A percentile compares a stretch with the other conserved stretches of the same genome.
Evolutionary conservation across 2,113 vertebrate genomes (phyloP).

Genomic region (Pedionomus torquatus): DNA sequence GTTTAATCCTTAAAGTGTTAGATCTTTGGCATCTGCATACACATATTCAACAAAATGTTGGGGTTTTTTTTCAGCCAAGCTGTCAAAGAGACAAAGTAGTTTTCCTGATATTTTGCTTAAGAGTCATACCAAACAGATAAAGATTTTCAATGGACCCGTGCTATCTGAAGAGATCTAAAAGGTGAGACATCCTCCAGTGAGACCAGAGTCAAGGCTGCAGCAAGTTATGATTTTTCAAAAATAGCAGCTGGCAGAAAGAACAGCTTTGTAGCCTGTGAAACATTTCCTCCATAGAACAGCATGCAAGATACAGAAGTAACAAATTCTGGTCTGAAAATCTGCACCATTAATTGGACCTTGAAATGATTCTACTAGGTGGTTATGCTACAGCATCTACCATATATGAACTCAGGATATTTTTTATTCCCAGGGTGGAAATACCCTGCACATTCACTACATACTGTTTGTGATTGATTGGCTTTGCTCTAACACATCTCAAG

Average conservation of each 20-base stretch:
- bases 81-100: not conserved
- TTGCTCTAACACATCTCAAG: not conserved
- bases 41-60: not conserved
- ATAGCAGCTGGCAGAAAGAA: not conserved
- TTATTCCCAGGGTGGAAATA: not conserved
- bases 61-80: not conserved
- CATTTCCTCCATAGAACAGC: not conserved
- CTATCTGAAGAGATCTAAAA: not conserved
- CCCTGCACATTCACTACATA: not conserved
- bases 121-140: not conserved
- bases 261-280: not conserved
- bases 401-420: not conserved
- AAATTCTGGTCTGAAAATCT: not conserved
- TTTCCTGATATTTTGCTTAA: not conserved
- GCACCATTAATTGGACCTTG: not conserved
- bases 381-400: not conserved
- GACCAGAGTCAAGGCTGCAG: not conserved
- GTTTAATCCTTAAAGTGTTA: not conserved
- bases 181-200: fast-evolving
- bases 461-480: not conserved
- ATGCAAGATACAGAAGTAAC: not conserved
- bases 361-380: not conserved
- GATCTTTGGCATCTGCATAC: not conserved
- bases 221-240: not conserved
- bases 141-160: not conserved